Conservation (phyloP, 2,797 vertebrate species). For the Chloroceryle amazona region DNA sequence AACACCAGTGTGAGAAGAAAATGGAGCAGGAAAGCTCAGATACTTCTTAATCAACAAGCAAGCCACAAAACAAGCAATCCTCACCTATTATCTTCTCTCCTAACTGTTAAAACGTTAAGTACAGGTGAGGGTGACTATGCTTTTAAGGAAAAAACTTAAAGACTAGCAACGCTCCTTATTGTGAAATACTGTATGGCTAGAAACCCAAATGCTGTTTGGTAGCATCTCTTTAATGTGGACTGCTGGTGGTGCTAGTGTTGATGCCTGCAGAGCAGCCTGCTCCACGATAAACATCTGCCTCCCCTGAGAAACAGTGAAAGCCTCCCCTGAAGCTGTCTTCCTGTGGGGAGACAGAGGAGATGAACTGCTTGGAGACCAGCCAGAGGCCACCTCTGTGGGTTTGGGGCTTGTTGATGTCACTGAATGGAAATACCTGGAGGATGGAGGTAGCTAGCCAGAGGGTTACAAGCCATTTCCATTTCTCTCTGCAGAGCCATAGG, state of each 20-base stretch:
- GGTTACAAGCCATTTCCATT: background rate
- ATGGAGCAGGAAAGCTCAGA: background rate
- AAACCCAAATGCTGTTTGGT: accelerated
- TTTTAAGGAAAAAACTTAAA: background rate
- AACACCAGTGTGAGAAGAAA: background rate
- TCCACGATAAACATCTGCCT: background rate
- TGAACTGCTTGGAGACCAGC: accelerated
- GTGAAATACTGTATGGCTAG: accelerated
- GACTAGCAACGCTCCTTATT: accelerated
- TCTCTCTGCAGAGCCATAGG: background rate
- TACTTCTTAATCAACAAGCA: background rate
- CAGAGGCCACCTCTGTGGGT: background rate
- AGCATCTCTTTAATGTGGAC: background rate
- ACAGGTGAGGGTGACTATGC: background rate
- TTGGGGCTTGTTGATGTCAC: background rate
- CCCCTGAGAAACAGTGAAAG: background rate
- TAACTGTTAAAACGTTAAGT: background rate
- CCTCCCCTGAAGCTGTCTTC: background rate
- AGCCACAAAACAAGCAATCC: background rate
- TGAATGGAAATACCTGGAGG: background rate
- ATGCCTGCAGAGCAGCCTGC: background rate
- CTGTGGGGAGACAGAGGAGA: background rate
- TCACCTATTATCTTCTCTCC: background rate
- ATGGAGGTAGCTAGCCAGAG: accelerated
- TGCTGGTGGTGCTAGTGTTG: background rate